phyloP scores from a whole-genome alignment of 2,797 vertebrate species.

The Lithobates sylvaticus region DNA sequence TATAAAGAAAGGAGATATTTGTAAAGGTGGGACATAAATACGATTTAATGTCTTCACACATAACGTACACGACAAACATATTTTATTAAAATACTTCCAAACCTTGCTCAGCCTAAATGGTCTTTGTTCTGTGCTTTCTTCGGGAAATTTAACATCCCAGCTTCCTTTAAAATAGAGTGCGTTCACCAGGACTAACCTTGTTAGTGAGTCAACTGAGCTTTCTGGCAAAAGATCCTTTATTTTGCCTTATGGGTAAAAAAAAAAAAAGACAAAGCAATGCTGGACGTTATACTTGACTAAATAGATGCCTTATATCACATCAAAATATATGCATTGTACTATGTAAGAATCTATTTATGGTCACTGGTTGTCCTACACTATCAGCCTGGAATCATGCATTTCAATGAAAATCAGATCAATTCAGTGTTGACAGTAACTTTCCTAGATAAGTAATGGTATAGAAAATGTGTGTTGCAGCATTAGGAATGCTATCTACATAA shows the following conservation, averaged over 20 bases:
- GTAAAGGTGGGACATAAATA: not conserved
- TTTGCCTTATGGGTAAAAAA: constrained; percentile 79
- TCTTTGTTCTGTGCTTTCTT: constrained; percentile 64
- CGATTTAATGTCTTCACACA: not conserved
- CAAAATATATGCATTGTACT: too few species aligned
- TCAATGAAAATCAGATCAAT: too few species aligned
- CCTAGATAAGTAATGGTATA: too few species aligned
- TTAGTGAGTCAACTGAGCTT: constrained; percentile 74
- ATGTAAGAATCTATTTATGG: too few species aligned
- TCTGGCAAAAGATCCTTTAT: constrained; percentile 83
- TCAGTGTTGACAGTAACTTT: too few species aligned
- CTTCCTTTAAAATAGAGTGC: constrained; percentile 92
- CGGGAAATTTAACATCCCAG: constrained; percentile 81
- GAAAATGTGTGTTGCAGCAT: too few species aligned
- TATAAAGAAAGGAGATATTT: not conserved
- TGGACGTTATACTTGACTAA: too few species aligned
- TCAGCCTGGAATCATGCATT: too few species aligned
- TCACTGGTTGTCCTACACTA: too few species aligned
- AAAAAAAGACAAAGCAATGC: constrained; percentile 4
- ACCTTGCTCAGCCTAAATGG: constrained; percentile 72
- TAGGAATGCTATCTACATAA: too few species aligned
- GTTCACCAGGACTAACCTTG: constrained; percentile 86
- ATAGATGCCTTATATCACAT: too few species aligned
- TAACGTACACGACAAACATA: not conserved
- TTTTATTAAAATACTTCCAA: not conserved